Evolutionary conservation across 1,140 invertebrate species (phyloP), one percentile per base, ranked within the genome.

Genomic region (Saccostrea echinata): DNA sequence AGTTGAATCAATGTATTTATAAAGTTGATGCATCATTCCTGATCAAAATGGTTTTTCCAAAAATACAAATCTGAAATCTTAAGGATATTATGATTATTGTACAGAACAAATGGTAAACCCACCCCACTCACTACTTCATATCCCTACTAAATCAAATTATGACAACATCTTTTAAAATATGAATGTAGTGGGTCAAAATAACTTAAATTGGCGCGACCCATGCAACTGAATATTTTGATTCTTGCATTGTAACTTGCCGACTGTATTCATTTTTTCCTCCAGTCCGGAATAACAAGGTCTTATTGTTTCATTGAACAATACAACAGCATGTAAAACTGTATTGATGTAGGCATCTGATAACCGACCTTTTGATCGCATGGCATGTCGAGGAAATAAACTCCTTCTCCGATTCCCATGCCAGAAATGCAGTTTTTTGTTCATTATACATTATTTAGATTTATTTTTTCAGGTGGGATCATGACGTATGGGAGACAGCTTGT

Each of bases 301-400:
- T 27, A 76, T 76, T 76, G 68, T 76, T 76, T 76, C 68, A 24
- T 30, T 30, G 68, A 24, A 76, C 27, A 76, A 76, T 33, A 76
- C 24, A 30, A 76, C 68, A 33, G 27, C 68, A 76, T 76, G 68
- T 76, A 76, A 76, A 33, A 76, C 68, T 33, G 68, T 76, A 76
- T 76, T 76, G 68, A 76, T 76, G 30, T 76, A 76, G 27, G 68
- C 27, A 76, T 76, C 68, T 30, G 68, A 76, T 76, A 30, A 76
- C 27, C 68, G 68, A 76, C 68, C 68, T 76, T 33, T 76, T 76
- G 68, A 76, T 76, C 68, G 68, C 68, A 76, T 76, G 68, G 68
- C 68, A 76, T 76, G 68, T 33, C 27, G 68, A 76, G 68, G 27
- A 27, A 76, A 27, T 27, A 33, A 30, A 76, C 30, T 30, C 30